Evolutionary conservation across 2,113 vertebrate species (phyloP).

Genomic region (Pachypanchax playfairii): DNA sequence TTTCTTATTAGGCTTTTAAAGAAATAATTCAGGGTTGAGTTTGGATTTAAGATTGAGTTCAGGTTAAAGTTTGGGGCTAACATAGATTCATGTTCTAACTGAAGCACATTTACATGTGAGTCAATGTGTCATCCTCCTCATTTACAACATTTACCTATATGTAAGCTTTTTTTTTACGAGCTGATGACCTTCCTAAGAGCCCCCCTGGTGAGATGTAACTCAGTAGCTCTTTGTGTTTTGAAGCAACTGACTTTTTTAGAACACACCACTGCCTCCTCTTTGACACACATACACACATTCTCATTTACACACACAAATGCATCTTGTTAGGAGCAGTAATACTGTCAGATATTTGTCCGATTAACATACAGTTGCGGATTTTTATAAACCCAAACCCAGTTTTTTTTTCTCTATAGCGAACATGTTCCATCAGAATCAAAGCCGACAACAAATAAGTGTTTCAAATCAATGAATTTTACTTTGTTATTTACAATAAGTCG

Average conservation of each 20-base stretch:
- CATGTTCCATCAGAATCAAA: no score
- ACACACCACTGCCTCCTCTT: constrained; percentile 39
- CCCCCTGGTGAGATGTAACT: constrained; percentile 67
- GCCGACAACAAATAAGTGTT: no score
- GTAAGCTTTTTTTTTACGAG: constrained; percentile 55
- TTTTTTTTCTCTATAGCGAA: no score
- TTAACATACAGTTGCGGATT: no score
- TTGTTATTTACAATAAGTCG: constrained; percentile 15
- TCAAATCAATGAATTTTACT: background rate
- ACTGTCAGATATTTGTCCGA: background rate
- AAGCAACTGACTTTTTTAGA: constrained; percentile 56
- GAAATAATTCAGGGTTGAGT: background rate
- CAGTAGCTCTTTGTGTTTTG: constrained; percentile 74
- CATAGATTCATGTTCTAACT: background rate
- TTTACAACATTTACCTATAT: constrained; percentile 39
- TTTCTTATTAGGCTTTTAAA: background rate
- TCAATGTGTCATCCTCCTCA: constrained; percentile 10
- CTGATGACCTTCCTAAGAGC: constrained; percentile 64
- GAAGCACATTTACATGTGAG: background rate
- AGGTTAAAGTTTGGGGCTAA: background rate
- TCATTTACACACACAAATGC: constrained; percentile 13
- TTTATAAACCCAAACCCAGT: no score
- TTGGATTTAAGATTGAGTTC: no score
- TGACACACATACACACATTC: background rate
- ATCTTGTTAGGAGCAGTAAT: background rate